Evolutionary conservation across 1,140 invertebrate species (phyloP), one percentile per base, ranked within the genome.

Genomic region (Nasonia vitripennis): DNA sequence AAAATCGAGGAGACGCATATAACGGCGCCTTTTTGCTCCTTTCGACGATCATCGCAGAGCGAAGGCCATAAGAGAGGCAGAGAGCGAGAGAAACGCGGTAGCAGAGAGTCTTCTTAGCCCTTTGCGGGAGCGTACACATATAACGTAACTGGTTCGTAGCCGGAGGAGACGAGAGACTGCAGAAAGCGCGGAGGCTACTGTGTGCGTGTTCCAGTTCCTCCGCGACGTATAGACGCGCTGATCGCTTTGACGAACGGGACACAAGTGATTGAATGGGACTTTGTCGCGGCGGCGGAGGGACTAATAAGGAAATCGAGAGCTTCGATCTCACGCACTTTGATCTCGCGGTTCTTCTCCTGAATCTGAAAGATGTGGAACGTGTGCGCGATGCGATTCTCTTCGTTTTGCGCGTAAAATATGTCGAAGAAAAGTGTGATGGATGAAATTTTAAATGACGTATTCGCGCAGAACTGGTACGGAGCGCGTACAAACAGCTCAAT

Each of bases 221-320:
- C 3, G 41, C 7, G 73, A 37, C 37, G 37, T 75, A n/a, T 2
- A 62, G 55, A 62, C 6, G 55, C 55, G 55, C 20, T 37, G 34
- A 34, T 71, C 68, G 68, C 10, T 34, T 71, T 71, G 68, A 75
- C 37, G 73, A n/a, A 75, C 37, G 31, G 73, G 68, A 71, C 68
- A 62, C 7, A 62, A 62, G 55, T 62, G 17, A 62, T 62, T 62
- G 55, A 62, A 62, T 62, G 55, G n/a, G 20, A 62, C 55, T 62
- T 62, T 62, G 55, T 20, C 55, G 55, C 55, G 55, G 17, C 55
- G 55, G 17, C 12, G 55, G 7, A 20, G 20, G 55, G 48, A 51
- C 48, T 51, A 62, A 62, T 62, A 62, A 62, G 55, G 55, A n/a
- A 62, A 62, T 62, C 55, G 4, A 2, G 20, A 20, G 5, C 2